Base-by-base conservation (phyloP, 2,888 invertebrate species). In the Lithophane semibrunnea region DNA sequence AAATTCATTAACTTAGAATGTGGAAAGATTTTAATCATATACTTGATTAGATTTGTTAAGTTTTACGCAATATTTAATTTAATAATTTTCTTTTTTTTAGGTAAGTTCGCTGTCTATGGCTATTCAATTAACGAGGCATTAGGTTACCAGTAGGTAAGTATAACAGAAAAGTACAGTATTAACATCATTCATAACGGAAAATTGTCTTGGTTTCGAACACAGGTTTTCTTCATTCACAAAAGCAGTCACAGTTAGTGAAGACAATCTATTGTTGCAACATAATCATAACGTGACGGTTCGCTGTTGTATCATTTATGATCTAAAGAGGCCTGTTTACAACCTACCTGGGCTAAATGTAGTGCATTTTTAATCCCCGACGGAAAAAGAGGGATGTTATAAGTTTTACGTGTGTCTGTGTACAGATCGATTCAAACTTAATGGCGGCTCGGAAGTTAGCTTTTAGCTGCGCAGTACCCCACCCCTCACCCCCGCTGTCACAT, bases 101-200 rank as follows among this genome's bases (percentile, higher is more conserved):
- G 93, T 93, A 93, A 93, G 93, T 92, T 88, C 54, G 56, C 54
- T 67, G 54, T 58, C 13, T 73, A 16, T 44, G 60, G n/a, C 49
- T 24, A 24, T 37, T 13, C 18, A 8, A 29, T 37, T 21, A 42
- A 10, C 8, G 16, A 52, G 18, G 18, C 8, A 18, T 2, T 52
- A 52, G 18, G 7, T 8, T 0, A 0, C 52, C 8, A 52, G 8
- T 18, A 18, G 3, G 52, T 52, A 85, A 77, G 65, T 83, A 75
- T 56, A 52, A 2, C 24, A 56, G 4, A 52, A 21, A 63, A 61
- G 10, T 56, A 44, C 42, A 44, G n/a, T 49, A 61, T 82, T 12
- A 56, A 49, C 37, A 37, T 58, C 37, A 78, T 58, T 58, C 24
- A 37, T 64, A 68, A 64, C 44, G 67, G 79, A 66, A 79, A 76